Base-by-base conservation (phyloP, 2,888 invertebrate species). In the Ormyrus rosae region DNA sequence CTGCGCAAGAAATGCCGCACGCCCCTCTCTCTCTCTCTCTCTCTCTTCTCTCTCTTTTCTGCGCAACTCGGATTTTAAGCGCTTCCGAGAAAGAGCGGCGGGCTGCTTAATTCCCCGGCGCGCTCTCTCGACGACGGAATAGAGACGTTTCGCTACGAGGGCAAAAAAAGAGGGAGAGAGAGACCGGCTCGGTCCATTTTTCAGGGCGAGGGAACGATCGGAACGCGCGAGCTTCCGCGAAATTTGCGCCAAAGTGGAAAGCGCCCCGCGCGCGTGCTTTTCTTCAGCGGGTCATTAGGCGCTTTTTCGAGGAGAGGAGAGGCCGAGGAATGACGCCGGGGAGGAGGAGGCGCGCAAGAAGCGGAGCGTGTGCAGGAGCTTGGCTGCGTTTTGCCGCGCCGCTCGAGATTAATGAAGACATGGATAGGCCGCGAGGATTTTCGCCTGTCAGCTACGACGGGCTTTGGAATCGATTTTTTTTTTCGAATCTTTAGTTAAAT, bases 1-100 rank as follows among this genome's bases (percentile, higher is more conserved):
- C 51, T 7, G 51, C 69, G 76, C 76, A 67, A 78, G 78, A 72
- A 78, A 78, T 60, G 45, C 72, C 67, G 58, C 72, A 19, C 71
- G 63, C 64, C 51, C 58, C 69, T 10, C 65, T 64, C 19, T 19
- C 19, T 19, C 19, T 19, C 19, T 19, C 19, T 19, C 19, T 13
- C 13, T 13, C 19, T 19, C 19, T 19, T 19, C 19, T 19, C 19
- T 19, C 19, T 19, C 19, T 19, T 19, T 19, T 19, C 19, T 19
- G 19, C 19, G 19, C 19, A 19, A 19, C 19, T 19, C 19, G 19
- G 69, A 63, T 69, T 55, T 70, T 56, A 58, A 71, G 78, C 78
- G 51, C 58, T 78, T 78, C 78, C 71, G 53, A 78, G 78, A 78
- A 71, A 61, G 19, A 48, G 34, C 56, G n/a, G 13, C 6, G 34